Conservation (phyloP, 2,888 invertebrate genomes). For the Lycaena phlaeas region DNA sequence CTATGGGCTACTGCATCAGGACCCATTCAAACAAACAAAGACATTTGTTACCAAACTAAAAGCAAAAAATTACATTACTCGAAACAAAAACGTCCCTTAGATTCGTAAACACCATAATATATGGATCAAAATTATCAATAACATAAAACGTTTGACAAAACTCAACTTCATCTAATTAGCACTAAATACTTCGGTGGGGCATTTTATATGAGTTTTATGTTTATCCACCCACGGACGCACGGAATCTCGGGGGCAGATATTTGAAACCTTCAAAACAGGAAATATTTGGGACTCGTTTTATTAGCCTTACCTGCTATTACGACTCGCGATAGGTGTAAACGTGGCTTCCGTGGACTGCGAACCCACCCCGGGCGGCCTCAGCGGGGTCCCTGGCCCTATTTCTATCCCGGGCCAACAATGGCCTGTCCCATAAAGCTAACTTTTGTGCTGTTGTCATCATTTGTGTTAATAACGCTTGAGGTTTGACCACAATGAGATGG, state of each 20-base stretch:
- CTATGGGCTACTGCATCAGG: constrained; percentile 52
- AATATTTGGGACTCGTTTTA: constrained; percentile 68
- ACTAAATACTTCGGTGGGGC: constrained; percentile 70
- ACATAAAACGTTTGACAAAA: constrained; percentile 58
- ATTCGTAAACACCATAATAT: constrained; percentile 13
- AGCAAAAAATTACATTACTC: constrained; percentile 59
- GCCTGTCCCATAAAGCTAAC: constrained; percentile 48
- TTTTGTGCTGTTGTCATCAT: constrained; percentile 67
- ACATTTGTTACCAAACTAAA: constrained; percentile 63
- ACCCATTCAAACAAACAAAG: constrained; percentile 60
- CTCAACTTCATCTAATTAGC: constrained; percentile 71
- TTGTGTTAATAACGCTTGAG: constrained; percentile 71
- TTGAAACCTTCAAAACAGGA: constrained; percentile 64
- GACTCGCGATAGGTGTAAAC: constrained; percentile 67
- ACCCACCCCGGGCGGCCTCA: constrained; percentile 54
- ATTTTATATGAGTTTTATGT: constrained; percentile 69
- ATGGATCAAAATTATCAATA: constrained; percentile 1
- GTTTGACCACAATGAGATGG: constrained; percentile 67
- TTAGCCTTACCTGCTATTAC: constrained; percentile 68
- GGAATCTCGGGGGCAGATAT: constrained; percentile 53
- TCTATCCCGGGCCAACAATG: constrained; percentile 62
- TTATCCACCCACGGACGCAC: constrained; percentile 69
- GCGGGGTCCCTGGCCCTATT: constrained; percentile 57
- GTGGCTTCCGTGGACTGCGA: constrained; percentile 59
- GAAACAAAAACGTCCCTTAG: constrained; percentile 35